Base-by-base conservation (phyloP, 2,797 vertebrate genomes). In the Esox lucius region DNA sequence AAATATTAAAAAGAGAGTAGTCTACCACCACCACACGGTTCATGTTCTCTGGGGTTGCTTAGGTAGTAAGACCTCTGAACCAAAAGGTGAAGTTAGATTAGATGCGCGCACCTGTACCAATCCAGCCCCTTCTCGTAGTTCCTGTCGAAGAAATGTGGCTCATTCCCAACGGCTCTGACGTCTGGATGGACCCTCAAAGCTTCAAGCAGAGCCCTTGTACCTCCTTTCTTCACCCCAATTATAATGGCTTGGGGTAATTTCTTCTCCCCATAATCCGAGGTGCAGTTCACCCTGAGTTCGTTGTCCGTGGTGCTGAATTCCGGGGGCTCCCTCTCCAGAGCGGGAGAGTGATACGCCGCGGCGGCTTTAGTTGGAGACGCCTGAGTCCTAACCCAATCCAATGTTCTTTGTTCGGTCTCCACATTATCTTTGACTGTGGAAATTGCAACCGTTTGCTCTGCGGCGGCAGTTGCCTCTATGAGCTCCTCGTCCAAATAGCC, bases 81-180 rank as follows among this genome's bases (percentile, higher is more conserved):
- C 6, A 69, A 22, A 8, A 16, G 15, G 3, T 42, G 16, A 33
- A 73, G 28, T 31, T 59, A 68, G 62, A 2, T 26, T 12, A 70
- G 75, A 68, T 64, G 71, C 67, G 66, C 94, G 89, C 93, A 99
- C 98, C 96, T 95, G 96, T 99, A 99, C 98, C 98, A 99, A 85
- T 97, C 96, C 90, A 98, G 91, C 71, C 98, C 98, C 83, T 93
- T 96, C 71, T 98, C 95, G 91, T 98, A 99, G 95, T 99, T 95
- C 91, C 98, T 95, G 90, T 99, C 98, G 92, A 99, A 99, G 94
- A 99, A 99, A 89, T 99, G 98, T 6, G 98, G 98, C 90, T 99
- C 98, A 13, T 96, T 96, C 2, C 98, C 98, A 72, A 98, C 97
- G 5, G 98, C 98, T 83, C 98, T 95, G 83, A 99, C 96, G 89